phyloP scores from a whole-genome alignment of 2,888 invertebrate genomes.

The Oligia fasciuncula region DNA sequence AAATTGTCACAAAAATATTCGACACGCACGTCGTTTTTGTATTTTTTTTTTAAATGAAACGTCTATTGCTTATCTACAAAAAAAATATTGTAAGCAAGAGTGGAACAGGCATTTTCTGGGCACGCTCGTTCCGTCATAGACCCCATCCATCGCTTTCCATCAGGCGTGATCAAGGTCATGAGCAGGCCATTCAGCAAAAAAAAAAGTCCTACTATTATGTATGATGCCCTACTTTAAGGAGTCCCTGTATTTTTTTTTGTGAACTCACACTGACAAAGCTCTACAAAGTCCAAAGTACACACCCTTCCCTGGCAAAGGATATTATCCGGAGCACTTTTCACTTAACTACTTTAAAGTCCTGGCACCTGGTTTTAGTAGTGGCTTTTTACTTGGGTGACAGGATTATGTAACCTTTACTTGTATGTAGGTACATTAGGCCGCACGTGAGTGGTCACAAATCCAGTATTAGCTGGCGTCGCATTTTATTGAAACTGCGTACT shows the following conservation, averaged over 20 bases:
- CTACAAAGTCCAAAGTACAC: neutral
- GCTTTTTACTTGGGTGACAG: conserved; percentile 26
- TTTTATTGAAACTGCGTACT: neutral
- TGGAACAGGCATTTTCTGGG: no score
- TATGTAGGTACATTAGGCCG: neutral
- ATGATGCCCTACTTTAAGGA: neutral
- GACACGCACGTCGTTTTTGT: no score
- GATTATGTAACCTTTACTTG: conserved; percentile 7
- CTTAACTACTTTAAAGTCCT: conserved; percentile 28
- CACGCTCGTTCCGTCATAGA: no score
- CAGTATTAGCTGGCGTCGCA: neutral
- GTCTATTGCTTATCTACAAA: no score
- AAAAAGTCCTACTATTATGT: neutral
- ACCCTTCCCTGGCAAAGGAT: neutral
- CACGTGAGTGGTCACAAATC: neutral
- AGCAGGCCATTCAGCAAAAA: no score
- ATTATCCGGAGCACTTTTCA: conserved; percentile 33
- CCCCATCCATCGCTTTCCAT: neutral
- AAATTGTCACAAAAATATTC: neutral
- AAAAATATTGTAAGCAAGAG: no score
- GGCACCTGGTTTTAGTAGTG: conserved; percentile 21
- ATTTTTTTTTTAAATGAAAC: no score
- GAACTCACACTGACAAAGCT: neutral
- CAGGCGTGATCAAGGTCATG: neutral
- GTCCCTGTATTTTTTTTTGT: no score